Percentiles rank a stretch among this genome's conserved stretches.
phyloP scores from a whole-genome alignment of 2,113 vertebrate genomes.

The Australoheros scitulus region DNA sequence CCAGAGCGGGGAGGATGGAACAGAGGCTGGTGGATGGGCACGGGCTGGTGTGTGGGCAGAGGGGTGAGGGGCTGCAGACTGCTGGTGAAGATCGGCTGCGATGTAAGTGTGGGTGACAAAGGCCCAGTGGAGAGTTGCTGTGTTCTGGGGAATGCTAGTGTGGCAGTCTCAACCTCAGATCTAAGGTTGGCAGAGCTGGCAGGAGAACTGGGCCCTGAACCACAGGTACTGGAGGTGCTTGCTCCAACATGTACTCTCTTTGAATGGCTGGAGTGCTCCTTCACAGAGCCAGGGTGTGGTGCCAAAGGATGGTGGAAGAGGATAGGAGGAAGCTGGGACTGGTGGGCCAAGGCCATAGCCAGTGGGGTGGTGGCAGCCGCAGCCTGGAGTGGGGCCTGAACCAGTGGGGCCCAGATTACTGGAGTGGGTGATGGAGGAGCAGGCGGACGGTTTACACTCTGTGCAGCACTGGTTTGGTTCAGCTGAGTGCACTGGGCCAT shows the following conservation, averaged over 20 bases:
- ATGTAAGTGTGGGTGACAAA: constrained; percentile 31
- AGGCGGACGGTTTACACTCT: constrained; percentile 49
- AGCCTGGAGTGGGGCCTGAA: constrained; percentile 94
- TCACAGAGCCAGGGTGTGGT: constrained; percentile 77
- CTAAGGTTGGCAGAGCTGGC: constrained; percentile 65
- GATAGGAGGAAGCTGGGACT: constrained; percentile 87
- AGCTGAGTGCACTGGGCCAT: constrained; percentile 95
- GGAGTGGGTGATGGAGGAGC: constrained; percentile 83
- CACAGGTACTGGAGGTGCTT: constrained; percentile 39
- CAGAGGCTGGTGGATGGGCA: constrained; percentile 70
- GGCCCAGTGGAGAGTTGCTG: constrained; percentile 42
- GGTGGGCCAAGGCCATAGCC: constrained; percentile 92
- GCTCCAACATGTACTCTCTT: constrained; percentile 78
- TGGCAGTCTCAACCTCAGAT: constrained; percentile 70
- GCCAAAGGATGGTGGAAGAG: constrained; percentile 86
- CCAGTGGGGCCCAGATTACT: constrained; percentile 94
- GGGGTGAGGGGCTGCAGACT: constrained; percentile 82
- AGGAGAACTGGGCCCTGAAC: constrained; percentile 63
- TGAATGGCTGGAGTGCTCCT: constrained; percentile 76
- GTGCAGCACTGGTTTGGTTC: constrained; percentile 77
- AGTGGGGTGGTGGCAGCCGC: constrained; percentile 93
- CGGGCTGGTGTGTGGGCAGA: constrained; percentile 41
- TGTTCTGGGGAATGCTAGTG: constrained; percentile 66
- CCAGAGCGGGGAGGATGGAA: constrained; percentile 70
- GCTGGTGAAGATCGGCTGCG: constrained; percentile 77